These are phyloP conservation scores for Drymodes brunneopygia DNA, from an alignment of 2,113 vertebrate species.

Conservation along the genomic window DNA sequence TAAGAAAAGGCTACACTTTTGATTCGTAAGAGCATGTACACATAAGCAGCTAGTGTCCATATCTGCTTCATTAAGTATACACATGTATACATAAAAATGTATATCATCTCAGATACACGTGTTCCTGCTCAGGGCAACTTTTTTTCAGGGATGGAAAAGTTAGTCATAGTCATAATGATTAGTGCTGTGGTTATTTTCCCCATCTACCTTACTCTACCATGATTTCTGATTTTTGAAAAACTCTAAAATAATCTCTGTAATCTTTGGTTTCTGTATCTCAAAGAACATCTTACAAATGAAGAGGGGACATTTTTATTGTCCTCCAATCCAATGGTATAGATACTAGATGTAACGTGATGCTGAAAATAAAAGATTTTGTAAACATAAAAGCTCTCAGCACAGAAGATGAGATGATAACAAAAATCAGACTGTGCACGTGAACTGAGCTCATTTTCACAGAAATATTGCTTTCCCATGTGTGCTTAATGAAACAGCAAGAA, in stretches of 20 bases:
- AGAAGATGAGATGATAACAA: not conserved
- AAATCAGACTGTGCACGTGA: not conserved
- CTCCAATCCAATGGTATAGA: not conserved
- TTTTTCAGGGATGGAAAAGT: not conserved
- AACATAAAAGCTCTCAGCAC: not conserved
- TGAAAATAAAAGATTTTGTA: not conserved
- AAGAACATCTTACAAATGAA: not conserved
- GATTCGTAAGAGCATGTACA: not conserved
- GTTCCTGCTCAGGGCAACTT: not conserved
- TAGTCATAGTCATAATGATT: not conserved
- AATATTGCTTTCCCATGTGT: not conserved
- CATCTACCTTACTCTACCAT: not conserved
- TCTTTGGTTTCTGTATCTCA: not conserved
- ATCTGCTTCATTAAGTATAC: not conserved
- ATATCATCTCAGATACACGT: not conserved
- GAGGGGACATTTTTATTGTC: not conserved
- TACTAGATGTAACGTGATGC: not conserved
- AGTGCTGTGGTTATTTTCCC: not conserved
- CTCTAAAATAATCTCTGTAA: not conserved
- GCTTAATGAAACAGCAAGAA: not conserved
- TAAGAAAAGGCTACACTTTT: not conserved
- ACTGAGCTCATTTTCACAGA: not conserved
- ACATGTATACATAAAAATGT: not conserved
- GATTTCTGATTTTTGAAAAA: not conserved
- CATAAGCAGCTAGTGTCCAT: not conserved